Percentiles rank a stretch among this genome's conserved stretches.
Evolutionary conservation across 1,140 invertebrate species (phyloP).

Genomic region (Panonychus citri): DNA sequence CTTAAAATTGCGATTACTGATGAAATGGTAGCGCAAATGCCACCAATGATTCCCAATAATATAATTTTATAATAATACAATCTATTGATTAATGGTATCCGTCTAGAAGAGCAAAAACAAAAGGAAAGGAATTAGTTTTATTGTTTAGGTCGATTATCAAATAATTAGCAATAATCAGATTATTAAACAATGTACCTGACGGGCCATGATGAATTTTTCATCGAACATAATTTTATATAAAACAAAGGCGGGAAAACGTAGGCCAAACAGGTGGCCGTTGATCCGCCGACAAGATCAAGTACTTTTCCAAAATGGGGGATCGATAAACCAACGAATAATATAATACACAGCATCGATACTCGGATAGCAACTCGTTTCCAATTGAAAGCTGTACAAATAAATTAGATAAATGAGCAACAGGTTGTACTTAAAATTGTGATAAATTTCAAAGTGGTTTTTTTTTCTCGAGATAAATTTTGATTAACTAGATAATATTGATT

Average conservation of each 20-base stretch:
- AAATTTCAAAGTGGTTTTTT: too few species aligned
- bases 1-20: background rate
- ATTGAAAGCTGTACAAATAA: conserved; percentile 42
- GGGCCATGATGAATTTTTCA: conserved; percentile 13
- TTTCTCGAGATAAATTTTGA: too few species aligned
- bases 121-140: background rate
- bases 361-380: conserved; percentile 45
- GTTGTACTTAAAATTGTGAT: too few species aligned
- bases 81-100: background rate
- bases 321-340: conserved; percentile 50
- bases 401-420: too few species aligned
- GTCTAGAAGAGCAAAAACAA: background rate
- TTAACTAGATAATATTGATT: too few species aligned
- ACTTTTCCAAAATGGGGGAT: conserved; percentile 69
- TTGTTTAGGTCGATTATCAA: background rate
- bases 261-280: conserved; percentile 54
- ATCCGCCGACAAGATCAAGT: conserved; percentile 58
- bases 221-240: conserved; percentile 34
- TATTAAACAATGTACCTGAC: background rate
- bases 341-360: conserved; percentile 39
- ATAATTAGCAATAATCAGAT: background rate
- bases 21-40: background rate
- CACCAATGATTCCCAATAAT: background rate
- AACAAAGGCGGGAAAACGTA: conserved; percentile 64
- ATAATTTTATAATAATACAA: background rate